Conservation (phyloP, 37 sponge, comb jelly and placozoan species). For the Spongilla lacustris region DNA sequence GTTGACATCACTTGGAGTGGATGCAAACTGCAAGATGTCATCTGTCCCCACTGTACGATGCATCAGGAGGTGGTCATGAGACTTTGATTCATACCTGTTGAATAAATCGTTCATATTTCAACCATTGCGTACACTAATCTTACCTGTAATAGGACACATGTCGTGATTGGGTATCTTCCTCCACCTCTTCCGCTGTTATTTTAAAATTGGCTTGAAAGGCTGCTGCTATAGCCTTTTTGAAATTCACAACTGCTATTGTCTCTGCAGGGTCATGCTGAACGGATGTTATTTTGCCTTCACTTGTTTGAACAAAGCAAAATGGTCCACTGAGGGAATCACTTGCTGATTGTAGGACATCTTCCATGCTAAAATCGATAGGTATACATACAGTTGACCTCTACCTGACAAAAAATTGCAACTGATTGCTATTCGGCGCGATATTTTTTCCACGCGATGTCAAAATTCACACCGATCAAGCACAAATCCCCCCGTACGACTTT, state of each 20-base stretch:
- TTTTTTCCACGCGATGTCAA: neutral
- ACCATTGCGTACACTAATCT: constrained; percentile 1
- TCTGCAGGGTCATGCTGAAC: constrained; percentile 30
- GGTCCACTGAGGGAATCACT: constrained; percentile 1
- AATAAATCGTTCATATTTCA: neutral
- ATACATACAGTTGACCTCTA: neutral
- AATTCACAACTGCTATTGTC: constrained; percentile 28
- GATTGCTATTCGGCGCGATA: neutral
- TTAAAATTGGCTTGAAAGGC: constrained; percentile 66
- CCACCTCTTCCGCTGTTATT: constrained; percentile 17
- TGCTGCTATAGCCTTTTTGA: constrained; percentile 58
- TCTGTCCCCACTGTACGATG: constrained; percentile 1
- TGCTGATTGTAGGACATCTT: constrained; percentile 1
- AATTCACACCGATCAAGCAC: constrained; percentile 1
- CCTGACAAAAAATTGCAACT: neutral
- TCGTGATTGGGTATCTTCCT: constrained; percentile 41
- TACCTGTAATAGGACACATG: constrained; percentile 45
- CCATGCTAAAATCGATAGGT: neutral
- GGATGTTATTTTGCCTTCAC: constrained; percentile 43
- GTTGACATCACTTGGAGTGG: constrained; percentile 1
- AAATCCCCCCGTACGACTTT: neutral
- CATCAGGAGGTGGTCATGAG: neutral
- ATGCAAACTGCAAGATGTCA: constrained; percentile 1
- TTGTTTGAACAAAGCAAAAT: constrained; percentile 45
- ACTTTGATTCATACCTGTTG: neutral